Percentiles rank a stretch among this genome's conserved stretches.
phyloP scores from a whole-genome alignment of 2,113 vertebrate genomes.

The Peromyscus polionotus region DNA sequence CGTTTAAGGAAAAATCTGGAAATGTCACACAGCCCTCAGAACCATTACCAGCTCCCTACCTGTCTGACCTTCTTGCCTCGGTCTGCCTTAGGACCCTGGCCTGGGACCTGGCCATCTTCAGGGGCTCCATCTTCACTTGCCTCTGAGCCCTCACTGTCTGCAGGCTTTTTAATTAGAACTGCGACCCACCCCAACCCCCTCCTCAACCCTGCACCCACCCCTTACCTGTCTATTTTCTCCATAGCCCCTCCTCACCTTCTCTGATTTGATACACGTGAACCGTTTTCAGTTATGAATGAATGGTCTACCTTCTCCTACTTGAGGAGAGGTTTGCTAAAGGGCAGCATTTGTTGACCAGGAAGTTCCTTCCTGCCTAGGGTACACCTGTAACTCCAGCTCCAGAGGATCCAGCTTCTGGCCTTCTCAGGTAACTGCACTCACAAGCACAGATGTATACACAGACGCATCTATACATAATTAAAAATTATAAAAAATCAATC shows the following conservation, averaged over 20 bases:
- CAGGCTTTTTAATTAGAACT: neutral
- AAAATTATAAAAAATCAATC: neutral
- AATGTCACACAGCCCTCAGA: neutral
- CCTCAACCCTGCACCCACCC: neutral
- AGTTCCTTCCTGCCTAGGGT: no score
- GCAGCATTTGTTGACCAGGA: neutral
- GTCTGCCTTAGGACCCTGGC: neutral
- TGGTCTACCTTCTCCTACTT: neutral
- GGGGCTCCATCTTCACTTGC: neutral
- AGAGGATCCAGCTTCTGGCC: neutral
- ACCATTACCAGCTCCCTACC: neutral
- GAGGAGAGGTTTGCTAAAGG: neutral
- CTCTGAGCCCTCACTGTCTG: neutral
- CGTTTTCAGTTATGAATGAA: no score
- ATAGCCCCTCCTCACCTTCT: neutral
- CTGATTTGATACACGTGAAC: neutral
- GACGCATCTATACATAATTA: neutral
- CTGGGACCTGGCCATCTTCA: neutral
- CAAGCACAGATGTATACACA: neutral
- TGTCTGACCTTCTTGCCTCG: neutral
- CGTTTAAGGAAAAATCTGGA: neutral
- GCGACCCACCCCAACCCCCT: no score
- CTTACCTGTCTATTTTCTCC: neutral
- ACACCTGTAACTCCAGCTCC: neutral
- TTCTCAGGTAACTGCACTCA: neutral